phyloP scores from a whole-genome alignment of 2,797 vertebrate genomes.

The Poecilia picta region DNA sequence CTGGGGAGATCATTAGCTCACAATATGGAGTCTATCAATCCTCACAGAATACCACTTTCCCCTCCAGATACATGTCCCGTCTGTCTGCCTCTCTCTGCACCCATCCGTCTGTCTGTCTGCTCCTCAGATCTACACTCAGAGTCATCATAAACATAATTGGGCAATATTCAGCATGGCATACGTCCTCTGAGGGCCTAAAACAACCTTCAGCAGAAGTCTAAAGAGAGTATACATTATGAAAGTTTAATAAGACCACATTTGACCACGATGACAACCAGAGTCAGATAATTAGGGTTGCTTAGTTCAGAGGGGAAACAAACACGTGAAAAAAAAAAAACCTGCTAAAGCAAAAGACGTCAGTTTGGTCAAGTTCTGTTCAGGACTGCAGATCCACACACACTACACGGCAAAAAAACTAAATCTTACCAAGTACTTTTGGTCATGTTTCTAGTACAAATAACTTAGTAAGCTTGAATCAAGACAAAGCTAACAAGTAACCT shows the following conservation, averaged over 20 bases:
- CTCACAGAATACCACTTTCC: slow-evolving; percentile 73
- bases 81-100: slow-evolving; percentile 55
- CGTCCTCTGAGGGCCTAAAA: slow-evolving; percentile 29
- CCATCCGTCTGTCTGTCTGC: slow-evolving; percentile 41
- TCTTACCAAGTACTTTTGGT: no score
- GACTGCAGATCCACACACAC: neutral
- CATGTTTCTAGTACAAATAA: no score
- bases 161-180: slow-evolving; percentile 31
- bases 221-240: slow-evolving; percentile 40
- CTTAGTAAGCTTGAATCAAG: no score
- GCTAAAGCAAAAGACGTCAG: neutral
- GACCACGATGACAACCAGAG: neutral
- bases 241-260: slow-evolving; percentile 1
- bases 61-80: slow-evolving; percentile 71
- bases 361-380: neutral
- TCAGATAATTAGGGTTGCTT: neutral
- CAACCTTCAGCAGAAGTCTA: slow-evolving; percentile 17
- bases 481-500: no score
- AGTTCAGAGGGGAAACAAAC: neutral
- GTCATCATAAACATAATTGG: slow-evolving; percentile 55
- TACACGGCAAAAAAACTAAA: no score
- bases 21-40: slow-evolving; percentile 82
- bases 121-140: slow-evolving; percentile 42
- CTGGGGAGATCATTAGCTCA: slow-evolving; percentile 81
- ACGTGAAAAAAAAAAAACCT: neutral